Percentiles rank a stretch among this genome's conserved stretches.
Conservation (phyloP, 2,113 vertebrate genomes). For the Formicarius rufipectus region DNA sequence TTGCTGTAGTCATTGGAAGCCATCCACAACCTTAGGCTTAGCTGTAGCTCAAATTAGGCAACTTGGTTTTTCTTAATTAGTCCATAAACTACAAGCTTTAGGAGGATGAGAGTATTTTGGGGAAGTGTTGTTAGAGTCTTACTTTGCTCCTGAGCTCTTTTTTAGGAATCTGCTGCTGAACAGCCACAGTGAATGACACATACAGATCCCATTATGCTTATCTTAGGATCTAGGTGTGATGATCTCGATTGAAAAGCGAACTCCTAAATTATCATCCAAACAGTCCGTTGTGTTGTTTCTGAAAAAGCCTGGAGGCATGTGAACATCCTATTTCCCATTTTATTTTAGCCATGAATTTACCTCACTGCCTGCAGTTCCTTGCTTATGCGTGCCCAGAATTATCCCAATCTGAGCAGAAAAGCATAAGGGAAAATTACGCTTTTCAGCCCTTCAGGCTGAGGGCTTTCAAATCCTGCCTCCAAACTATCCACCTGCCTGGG, state of each 20-base stretch:
- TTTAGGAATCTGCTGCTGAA: not conserved
- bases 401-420: not conserved
- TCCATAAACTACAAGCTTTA: not conserved
- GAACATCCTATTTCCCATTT: not conserved
- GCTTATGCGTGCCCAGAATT: not conserved
- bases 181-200: not conserved
- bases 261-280: not conserved
- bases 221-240: not conserved
- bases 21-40: not conserved
- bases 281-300: not conserved
- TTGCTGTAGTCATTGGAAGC: not conserved
- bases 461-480: not conserved
- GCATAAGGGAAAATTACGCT: not conserved
- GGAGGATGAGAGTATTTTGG: not conserved
- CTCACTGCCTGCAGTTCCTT: not conserved
- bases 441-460: not conserved
- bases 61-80: not conserved
- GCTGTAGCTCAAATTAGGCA: not conserved
- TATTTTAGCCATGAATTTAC: not conserved
- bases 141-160: not conserved
- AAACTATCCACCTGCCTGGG: not conserved
- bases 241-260: not conserved
- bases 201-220: not conserved
- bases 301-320: not conserved
- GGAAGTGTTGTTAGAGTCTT: not conserved